These are phyloP conservation scores for Heteronetta atricapilla DNA, from an alignment of 2,113 vertebrate species.

Conservation along the genomic window DNA sequence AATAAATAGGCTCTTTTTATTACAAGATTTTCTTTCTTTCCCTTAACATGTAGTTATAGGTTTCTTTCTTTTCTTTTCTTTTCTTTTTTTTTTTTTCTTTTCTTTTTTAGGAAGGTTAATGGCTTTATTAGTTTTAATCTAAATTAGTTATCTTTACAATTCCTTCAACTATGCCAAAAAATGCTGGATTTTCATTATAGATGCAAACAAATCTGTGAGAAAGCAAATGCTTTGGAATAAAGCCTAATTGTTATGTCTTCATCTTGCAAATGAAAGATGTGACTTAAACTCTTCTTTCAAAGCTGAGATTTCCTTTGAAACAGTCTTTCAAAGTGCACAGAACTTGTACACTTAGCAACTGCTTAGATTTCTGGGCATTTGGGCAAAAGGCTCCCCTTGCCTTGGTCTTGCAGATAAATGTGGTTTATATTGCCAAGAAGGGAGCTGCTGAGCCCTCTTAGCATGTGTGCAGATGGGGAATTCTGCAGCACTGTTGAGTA, in stretches of 20 bases:
- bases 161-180: background rate
- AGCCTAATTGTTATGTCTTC: background rate
- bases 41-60: background rate
- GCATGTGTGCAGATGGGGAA: accelerated
- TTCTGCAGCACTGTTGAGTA: background rate
- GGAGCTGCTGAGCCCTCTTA: background rate
- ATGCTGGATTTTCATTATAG: background rate
- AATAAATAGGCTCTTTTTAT: background rate
- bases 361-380: background rate
- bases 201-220: background rate
- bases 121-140: background rate
- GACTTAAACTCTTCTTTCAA: background rate
- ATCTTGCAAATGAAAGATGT: background rate
- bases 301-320: background rate
- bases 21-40: background rate
- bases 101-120: background rate
- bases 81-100: background rate
- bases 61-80: background rate
- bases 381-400: background rate
- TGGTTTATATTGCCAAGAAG: background rate
- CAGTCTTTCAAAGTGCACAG: background rate
- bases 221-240: background rate
- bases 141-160: background rate
- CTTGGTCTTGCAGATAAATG: background rate
- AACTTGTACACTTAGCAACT: background rate